Base-by-base conservation (phyloP, 92 coral and sea anemone species). In the Phymanthus crucifer region DNA sequence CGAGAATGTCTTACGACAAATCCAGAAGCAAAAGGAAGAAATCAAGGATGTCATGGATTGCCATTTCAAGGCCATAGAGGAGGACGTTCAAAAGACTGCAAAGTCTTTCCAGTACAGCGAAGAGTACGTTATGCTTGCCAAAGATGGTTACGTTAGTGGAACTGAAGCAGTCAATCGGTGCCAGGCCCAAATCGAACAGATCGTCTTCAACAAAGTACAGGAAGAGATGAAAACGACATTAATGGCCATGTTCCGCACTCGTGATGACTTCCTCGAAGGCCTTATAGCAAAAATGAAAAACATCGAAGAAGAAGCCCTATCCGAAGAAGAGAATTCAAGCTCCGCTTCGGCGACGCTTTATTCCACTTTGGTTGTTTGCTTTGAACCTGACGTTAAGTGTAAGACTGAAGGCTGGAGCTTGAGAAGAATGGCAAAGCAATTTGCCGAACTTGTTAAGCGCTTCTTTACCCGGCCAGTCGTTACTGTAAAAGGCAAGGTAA, bases 161-260 rank as follows among this genome's bases (percentile, higher is more conserved):
- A 50, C 77, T 16, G 83, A 80, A 32, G 93, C 90, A 13, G 80
- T 78, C 9, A 79, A 23, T 10, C 81, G 66, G 40, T 89, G 93
- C 61, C 80, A 68, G 3, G 50, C 68, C 32, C 93, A 89, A 32
- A 72, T 89, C 38, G 74, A 83, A 37, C 45, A 84, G 17, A 82
- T 89, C 90, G 93, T 89, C 32, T 52, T 74, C 32, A 86, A 86
- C 75, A 87, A 83, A 71, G 82, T 89, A 23, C 72, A 64, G 56
- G 66, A 68, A 26, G 66, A 72, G 17, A 33, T 89, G n/a, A 79
- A 78, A 40, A 74, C 65, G 35, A 83, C 36, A 11, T 72, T 89
- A 52, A 31, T 10, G 37, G 32, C 43, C 75, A 86, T 89, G 82
- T 89, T 89, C 29, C 56, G 31, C 70, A 81, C 78, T 4, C 81